A percentile compares a stretch with the other conserved stretches of the same genome.
These are phyloP conservation scores for Melanophora roralis DNA, from an alignment of 2,888 invertebrate genomes.

Conservation along the genomic window DNA sequence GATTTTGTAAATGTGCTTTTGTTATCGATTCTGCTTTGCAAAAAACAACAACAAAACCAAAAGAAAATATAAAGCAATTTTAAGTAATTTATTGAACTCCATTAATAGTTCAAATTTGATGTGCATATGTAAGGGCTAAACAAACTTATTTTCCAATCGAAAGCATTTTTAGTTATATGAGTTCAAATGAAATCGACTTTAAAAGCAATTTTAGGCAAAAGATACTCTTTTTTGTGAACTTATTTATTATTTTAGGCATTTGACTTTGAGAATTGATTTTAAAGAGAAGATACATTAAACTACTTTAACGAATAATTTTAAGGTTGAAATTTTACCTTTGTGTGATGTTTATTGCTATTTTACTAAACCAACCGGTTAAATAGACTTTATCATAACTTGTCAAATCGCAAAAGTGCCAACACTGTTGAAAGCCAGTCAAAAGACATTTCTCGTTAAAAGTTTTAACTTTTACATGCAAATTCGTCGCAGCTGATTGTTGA, in stretches of 20 bases:
- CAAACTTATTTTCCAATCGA: conserved; percentile 48
- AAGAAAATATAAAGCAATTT: conserved; percentile 48
- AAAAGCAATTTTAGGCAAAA: not conserved
- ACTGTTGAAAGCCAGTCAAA: not conserved
- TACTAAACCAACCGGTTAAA: not conserved
- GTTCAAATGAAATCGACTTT: not conserved
- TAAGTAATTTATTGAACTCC: conserved; percentile 55
- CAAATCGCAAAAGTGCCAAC: not conserved
- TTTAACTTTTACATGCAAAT: not conserved
- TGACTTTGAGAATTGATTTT: not conserved
- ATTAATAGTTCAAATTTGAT: conserved; percentile 54
- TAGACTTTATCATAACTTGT: not conserved
- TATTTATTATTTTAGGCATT: too few species aligned
- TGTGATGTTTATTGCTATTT: too few species aligned
- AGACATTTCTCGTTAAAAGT: not conserved
- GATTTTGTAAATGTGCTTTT: conserved; percentile 36
- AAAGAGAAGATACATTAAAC: not conserved
- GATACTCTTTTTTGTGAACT: too few species aligned
- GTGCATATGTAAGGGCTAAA: conserved; percentile 25
- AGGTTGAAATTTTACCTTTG: too few species aligned
- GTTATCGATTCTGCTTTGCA: conserved; percentile 33
- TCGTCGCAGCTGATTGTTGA: not conserved
- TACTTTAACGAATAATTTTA: not conserved
- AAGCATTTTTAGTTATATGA: not conserved
- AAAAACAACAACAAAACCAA: conserved; percentile 1